Percentiles rank a stretch among this genome's conserved stretches.
phyloP scores from a whole-genome alignment of 2,888 invertebrate genomes.

The Flabesymbios commensalis region DNA sequence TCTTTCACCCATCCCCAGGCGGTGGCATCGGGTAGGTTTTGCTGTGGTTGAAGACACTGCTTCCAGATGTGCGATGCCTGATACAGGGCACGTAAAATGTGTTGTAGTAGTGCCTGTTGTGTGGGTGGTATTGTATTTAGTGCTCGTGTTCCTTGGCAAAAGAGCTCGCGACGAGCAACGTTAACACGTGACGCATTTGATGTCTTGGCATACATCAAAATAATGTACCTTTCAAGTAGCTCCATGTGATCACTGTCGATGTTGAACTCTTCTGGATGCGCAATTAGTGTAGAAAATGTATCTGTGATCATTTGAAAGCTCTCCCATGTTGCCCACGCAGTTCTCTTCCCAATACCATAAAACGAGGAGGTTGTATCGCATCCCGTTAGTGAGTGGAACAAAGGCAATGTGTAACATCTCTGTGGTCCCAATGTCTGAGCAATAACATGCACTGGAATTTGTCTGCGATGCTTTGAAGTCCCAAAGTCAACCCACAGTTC shows the following conservation, averaged over 20 bases:
- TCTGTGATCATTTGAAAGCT: background rate
- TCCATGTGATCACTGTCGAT: slow-evolving; percentile 14
- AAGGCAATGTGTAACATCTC: slow-evolving; percentile 12
- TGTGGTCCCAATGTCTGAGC: slow-evolving; percentile 14
- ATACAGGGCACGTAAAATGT: slow-evolving; percentile 10
- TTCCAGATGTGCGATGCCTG: slow-evolving; percentile 16
- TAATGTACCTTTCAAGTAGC: background rate
- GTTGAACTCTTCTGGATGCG: background rate
- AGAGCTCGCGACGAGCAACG: background rate
- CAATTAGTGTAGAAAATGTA: slow-evolving; percentile 1
- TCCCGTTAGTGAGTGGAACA: slow-evolving; percentile 30
- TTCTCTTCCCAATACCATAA: background rate
- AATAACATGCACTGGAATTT: slow-evolving; percentile 30
- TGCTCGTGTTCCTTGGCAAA: background rate
- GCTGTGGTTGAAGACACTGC: slow-evolving; percentile 1
- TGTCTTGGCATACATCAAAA: background rate
- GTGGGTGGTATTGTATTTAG: background rate
- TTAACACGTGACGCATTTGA: background rate
- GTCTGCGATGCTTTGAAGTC: slow-evolving; percentile 19
- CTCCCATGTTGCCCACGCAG: slow-evolving; percentile 12
- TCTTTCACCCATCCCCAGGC: slow-evolving; percentile 16
- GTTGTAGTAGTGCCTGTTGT: slow-evolving; percentile 11
- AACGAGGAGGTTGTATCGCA: slow-evolving; percentile 30
- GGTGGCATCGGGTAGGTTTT: slow-evolving; percentile 11
- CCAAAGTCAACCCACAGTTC: slow-evolving; percentile 29